A percentile compares a stretch with the other conserved stretches of the same genome.
These are phyloP conservation scores for Caradrina kadenii DNA, from an alignment of 2,888 invertebrate species.

Conservation along the genomic window DNA sequence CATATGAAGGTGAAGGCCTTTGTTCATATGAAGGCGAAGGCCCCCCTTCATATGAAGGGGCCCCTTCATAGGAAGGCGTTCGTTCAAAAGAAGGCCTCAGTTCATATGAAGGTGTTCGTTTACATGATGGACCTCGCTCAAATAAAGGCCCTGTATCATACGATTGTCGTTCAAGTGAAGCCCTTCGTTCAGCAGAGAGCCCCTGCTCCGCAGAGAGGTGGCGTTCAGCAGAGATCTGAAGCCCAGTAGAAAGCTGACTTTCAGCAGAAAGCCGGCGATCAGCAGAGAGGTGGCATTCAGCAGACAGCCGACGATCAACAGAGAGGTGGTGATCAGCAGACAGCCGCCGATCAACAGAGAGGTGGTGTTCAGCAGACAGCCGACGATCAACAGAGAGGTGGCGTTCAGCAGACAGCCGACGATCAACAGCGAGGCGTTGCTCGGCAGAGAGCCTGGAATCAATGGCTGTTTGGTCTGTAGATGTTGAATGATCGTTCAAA, in stretches of 20 bases:
- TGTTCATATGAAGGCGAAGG: background rate
- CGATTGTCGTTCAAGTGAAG: slow-evolving; percentile 6
- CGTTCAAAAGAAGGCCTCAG: slow-evolving; percentile 8
- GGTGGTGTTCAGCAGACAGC: background rate
- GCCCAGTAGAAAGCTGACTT: background rate
- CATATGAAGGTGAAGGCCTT: slow-evolving; percentile 3
- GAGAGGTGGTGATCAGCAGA: background rate
- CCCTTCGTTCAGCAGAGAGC: background rate
- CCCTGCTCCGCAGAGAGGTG: slow-evolving; percentile 7
- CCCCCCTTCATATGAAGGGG: background rate
- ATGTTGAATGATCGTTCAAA: slow-evolving; percentile 10
- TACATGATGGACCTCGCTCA: background rate
- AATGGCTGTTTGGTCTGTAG: slow-evolving; percentile 23
- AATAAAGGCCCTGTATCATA: background rate
- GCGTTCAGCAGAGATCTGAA: background rate
- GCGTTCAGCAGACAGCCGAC: background rate
- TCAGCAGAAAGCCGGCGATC: background rate
- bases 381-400: background rate
- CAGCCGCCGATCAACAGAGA: background rate
- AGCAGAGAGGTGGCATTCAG: background rate
- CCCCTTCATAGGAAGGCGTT: slow-evolving; percentile 4
- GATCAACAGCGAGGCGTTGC: slow-evolving; percentile 15
- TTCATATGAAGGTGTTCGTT: slow-evolving; percentile 4
- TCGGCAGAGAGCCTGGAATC: slow-evolving; percentile 17
- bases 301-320: background rate